Conservation (phyloP, 2,888 invertebrate genomes). For the Heliconius hortense region DNA sequence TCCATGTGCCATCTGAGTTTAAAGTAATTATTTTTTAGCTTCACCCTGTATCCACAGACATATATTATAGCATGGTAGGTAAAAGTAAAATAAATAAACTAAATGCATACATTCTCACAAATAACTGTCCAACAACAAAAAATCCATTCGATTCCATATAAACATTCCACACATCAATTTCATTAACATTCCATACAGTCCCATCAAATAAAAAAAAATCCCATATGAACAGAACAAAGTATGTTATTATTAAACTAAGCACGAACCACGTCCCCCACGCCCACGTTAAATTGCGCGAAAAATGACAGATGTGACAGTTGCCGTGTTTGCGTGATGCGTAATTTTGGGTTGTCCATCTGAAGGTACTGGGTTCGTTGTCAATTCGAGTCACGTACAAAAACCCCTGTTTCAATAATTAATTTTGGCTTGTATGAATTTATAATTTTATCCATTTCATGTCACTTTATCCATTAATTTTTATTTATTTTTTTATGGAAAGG, state of each 20-base stretch:
- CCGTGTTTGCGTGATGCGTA: constrained; percentile 36
- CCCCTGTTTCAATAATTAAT: constrained; percentile 31
- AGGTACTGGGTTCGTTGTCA: constrained; percentile 45
- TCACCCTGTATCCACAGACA: too few relatives aligned
- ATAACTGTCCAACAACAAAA: not conserved
- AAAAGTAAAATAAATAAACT: too few relatives aligned
- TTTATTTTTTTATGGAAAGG: too few relatives aligned
- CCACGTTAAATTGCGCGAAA: constrained; percentile 41
- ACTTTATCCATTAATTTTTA: too few relatives aligned
- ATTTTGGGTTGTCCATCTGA: constrained; percentile 42
- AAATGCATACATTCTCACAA: not conserved
- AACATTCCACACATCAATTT: too few relatives aligned
- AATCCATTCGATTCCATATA: not conserved
- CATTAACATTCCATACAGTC: constrained; percentile 1
- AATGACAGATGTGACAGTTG: constrained; percentile 43
- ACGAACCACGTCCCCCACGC: constrained; percentile 24
- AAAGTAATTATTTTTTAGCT: too few relatives aligned
- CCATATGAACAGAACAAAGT: constrained; percentile 3
- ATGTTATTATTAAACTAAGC: constrained; percentile 30
- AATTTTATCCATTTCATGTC: not conserved
- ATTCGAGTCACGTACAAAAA: constrained; percentile 47
- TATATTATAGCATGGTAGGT: too few relatives aligned
- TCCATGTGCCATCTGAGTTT: too few relatives aligned
- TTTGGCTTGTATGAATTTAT: constrained; percentile 28
- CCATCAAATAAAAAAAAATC: constrained; percentile 1